Evolutionary conservation across 2,113 vertebrate species (phyloP).

Genomic region (Numida meleagris): DNA sequence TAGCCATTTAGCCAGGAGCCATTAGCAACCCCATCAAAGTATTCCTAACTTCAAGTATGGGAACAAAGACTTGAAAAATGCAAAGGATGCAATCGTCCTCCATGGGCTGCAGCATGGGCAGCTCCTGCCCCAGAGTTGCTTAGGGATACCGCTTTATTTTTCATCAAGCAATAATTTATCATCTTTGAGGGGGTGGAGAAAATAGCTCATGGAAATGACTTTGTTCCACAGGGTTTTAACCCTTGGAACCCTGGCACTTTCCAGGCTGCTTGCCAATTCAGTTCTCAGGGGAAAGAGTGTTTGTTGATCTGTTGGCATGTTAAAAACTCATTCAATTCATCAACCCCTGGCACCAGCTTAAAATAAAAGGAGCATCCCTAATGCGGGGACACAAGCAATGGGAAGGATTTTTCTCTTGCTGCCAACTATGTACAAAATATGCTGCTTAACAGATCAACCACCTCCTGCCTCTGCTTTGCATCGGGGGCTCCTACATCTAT

Average conservation of each 20-base stretch:
- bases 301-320: slow-evolving; percentile 1
- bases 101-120: not conserved
- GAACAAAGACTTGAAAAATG: not conserved
- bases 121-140: not conserved
- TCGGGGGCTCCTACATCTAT: not conserved
- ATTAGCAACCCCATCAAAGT: not conserved
- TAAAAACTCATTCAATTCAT: not conserved
- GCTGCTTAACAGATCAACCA: not conserved
- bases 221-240: slow-evolving; percentile 60
- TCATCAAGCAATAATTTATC: slow-evolving; percentile 24
- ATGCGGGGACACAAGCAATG: accelerated
- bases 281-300: not conserved
- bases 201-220: slow-evolving; percentile 33
- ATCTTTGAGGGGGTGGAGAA: slow-evolving; percentile 29
- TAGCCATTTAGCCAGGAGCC: not conserved
- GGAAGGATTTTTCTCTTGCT: not conserved
- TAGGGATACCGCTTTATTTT: slow-evolving; percentile 17
- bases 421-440: not conserved
- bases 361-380: not conserved
- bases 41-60: not conserved
- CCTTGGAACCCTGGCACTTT: slow-evolving; percentile 18
- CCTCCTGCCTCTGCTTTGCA: not conserved
- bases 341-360: not conserved
- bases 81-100: not conserved
- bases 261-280: slow-evolving; percentile 4